Evolutionary conservation across 23 tunicate genomes (phyloP), one percentile per base, ranked within the genome.

Genomic region (Clavelina lepadiformis): DNA sequence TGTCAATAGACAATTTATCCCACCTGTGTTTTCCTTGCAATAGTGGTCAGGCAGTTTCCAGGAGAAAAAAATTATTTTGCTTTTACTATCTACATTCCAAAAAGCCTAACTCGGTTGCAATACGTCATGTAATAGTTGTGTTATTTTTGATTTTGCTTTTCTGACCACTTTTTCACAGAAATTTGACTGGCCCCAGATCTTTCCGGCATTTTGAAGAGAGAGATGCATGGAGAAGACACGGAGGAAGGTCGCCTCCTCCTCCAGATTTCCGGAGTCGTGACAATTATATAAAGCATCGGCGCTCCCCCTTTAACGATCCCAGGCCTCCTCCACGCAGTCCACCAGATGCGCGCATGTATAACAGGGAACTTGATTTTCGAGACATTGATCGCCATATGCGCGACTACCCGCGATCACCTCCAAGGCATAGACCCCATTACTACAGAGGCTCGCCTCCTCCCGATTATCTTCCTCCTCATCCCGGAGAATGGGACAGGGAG

Each of bases 361-460:
- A 31, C 21, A 65, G 81, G 33, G 81, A 75, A 5, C 33, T 44
- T 5, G 84, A 78, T 11, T 78, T 28, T 33, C 73, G 82, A 2
- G 82, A 76, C 29, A 11, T 37, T 6, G 66, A 66, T 36, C 32
- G 84, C 31, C 84, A 78, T 28, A 18, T 61, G 70, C 34, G 82
- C 5, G 82, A 76, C 26, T 78, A 65, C 69, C 44, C 65, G 8
- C 61, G 69, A 18, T 78, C 84, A 7, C 84, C 84, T 7, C 75
- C 75, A 24, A 58, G 75, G 46, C 69, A 64, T 45, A 67, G 82
- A 3, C 59, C 35, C 11, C 82, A 73, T 34, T 52, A 72, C 20
- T 78, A 29, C 63, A 32, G 84, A 33, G 75, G 69, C 25, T 78
- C 84, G 15, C 75, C 84, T 2, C 79, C 79, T 18, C 30, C 77